Evolutionary conservation across 23 tunicate genomes (phyloP).

Genomic region (Halocynthia roretzi): DNA sequence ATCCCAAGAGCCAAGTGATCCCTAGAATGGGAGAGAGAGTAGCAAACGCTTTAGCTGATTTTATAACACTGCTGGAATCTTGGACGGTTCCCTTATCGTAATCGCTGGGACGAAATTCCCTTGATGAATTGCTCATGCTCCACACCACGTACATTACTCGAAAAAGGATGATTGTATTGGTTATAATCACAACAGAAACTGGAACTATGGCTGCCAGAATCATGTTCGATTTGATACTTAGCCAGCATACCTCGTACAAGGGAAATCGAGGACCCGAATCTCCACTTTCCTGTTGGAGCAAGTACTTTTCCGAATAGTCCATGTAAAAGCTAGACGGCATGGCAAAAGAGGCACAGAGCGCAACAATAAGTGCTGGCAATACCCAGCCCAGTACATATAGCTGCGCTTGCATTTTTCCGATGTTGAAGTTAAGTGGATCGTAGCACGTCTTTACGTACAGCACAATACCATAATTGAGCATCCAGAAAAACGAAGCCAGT

Average conservation of each 20-base stretch:
- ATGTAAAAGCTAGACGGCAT: neutral
- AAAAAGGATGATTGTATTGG: neutral
- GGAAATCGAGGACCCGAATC: neutral
- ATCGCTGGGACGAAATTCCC: neutral
- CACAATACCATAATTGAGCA: neutral
- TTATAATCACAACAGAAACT: neutral
- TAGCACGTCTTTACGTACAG: neutral
- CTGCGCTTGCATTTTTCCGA: neutral
- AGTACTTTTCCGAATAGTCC: neutral
- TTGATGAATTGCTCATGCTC: neutral
- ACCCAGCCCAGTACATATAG: neutral
- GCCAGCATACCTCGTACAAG: neutral
- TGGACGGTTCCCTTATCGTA: neutral
- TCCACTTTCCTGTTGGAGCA: neutral
- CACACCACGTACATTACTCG: neutral
- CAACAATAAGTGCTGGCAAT: neutral
- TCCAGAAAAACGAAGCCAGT: constrained; percentile 5
- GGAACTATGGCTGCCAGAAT: constrained; percentile 1
- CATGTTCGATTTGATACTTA: neutral
- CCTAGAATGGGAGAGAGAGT: neutral
- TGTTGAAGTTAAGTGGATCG: neutral
- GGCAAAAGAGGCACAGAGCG: neutral
- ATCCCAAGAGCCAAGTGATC: neutral
- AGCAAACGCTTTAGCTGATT: neutral
- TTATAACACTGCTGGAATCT: neutral